A percentile compares a stretch with the other conserved stretches of the same genome.
phyloP scores from a whole-genome alignment of 2,888 invertebrate genomes.

The Parasteatoda lunata region DNA sequence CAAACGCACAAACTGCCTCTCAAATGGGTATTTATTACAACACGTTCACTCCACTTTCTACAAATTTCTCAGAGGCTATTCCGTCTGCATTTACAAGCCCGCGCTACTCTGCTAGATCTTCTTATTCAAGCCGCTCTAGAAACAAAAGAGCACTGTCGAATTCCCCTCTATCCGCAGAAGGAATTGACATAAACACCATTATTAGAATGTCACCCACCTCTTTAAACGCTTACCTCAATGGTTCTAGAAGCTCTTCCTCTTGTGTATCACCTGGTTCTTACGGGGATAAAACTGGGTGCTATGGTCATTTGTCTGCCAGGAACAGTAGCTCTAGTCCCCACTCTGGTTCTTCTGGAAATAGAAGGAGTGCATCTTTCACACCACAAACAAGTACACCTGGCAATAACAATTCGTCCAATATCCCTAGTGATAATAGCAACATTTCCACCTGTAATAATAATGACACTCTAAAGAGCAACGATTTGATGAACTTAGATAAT shows the following conservation, averaged over 20 bases:
- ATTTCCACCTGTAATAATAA: conserved; percentile 5
- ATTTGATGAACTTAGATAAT: conserved; percentile 48
- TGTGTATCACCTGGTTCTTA: conserved; percentile 72
- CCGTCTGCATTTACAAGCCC: conserved; percentile 72
- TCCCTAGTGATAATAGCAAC: conserved; percentile 45
- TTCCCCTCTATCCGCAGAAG: conserved; percentile 73
- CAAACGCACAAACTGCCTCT: conserved; percentile 52
- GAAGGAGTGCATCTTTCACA: conserved; percentile 44
- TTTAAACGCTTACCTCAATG: conserved; percentile 72
- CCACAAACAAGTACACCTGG: conserved; percentile 44
- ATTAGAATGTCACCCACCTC: conserved; percentile 76
- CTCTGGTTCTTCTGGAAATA: conserved; percentile 71
- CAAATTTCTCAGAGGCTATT: conserved; percentile 49
- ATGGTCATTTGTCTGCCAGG: conserved; percentile 73
- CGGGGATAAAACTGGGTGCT: conserved; percentile 72
- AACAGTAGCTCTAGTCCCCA: conserved; percentile 72
- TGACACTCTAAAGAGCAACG: conserved; percentile 41
- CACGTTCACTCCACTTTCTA: conserved; percentile 55
- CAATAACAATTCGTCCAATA: conserved; percentile 22
- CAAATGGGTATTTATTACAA: conserved; percentile 46
- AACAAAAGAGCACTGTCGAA: conserved; percentile 73
- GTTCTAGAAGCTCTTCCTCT: conserved; percentile 71
- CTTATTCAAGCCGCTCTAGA: conserved; percentile 70
- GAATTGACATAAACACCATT: conserved; percentile 74
- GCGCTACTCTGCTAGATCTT: conserved; percentile 72